A percentile compares a stretch with the other conserved stretches of the same genome.
Conservation (phyloP, 2,888 invertebrate genomes). For the Caenorhabditis sinica region DNA sequence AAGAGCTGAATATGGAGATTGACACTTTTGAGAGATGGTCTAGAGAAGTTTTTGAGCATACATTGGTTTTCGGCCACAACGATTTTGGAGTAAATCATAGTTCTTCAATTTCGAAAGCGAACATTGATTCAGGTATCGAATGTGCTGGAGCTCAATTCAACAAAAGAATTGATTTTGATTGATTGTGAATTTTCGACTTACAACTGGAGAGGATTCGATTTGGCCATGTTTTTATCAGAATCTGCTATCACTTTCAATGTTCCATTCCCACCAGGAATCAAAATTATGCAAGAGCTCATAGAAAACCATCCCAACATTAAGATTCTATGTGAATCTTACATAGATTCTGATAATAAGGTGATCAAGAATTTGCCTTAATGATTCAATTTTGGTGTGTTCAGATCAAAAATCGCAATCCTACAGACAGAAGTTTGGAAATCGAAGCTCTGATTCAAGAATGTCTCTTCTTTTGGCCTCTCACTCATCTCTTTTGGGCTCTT, state of each 20-base stretch:
- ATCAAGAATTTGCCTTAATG: no score
- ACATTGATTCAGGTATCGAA: constrained; percentile 15
- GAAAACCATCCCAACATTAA: constrained; percentile 4
- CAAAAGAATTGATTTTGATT: constrained; percentile 5
- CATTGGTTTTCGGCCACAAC: constrained; percentile 34
- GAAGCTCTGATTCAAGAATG: neutral
- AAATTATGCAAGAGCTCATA: neutral
- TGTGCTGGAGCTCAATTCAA: constrained; percentile 4
- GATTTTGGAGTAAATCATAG: constrained; percentile 19
- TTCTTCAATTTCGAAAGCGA: neutral
- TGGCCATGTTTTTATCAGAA: constrained; percentile 9
- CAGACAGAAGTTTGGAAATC: neutral
- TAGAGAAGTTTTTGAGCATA: constrained; percentile 18
- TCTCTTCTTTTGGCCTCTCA: constrained; percentile 34
- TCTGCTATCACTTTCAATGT: neutral
- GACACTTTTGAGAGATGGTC: neutral
- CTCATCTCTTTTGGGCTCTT: constrained; percentile 18
- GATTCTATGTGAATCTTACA: constrained; percentile 14
- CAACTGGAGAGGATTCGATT: constrained; percentile 34
- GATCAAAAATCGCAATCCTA: constrained; percentile 2
- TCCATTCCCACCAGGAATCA: neutral
- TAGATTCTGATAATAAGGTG: constrained; percentile 7
- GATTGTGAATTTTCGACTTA: constrained; percentile 20
- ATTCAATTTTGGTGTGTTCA: neutral
- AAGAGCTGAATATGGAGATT: constrained; percentile 10